Evolutionary conservation across 1,140 invertebrate species (phyloP), one percentile per base, ranked within the genome.

Genomic region (Drosophila takahashii): DNA sequence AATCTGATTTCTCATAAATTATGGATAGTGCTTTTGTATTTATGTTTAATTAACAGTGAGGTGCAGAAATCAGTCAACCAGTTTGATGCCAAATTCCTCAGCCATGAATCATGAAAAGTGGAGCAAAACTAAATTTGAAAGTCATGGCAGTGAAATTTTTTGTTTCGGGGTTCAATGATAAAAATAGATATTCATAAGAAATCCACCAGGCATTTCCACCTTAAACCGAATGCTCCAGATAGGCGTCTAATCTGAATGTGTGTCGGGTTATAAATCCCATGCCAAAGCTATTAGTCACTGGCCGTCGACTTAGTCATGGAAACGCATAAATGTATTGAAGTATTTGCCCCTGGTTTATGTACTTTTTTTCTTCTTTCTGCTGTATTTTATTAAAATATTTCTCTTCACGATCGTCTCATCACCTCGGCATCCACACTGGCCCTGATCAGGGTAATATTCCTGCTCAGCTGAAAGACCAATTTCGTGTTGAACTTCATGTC

Each of bases 401-500:
- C 26, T 13, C 26, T 5, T 48, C 57, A 70, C 34, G 65, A 36
- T 34, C 73, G 73, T 36, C 73, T 58, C 62, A 77, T 54, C 50
- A 77, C 73, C 73, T 77, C 73, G 51, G 73, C 73, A 66, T 77
- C 62, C 53, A 77, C 73, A 22, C 72, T 77, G 54, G 72, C 73
- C 54, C 62, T 47, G 54, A 77, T 67, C 72, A 76, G 48, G 37
- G 48, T 22, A 27, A 42, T 48, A 42, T 54, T 75, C 44, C 41
- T 54, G 48, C 32, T 36, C 37, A 47, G 52, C 64, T 67, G 64
- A 29, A 76, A 67, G 34, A 32, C 37, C 73, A 76, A 36, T 50
- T 79, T 79, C 22, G 58, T 66, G 69, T 81, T 85, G 73, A 77
- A 84, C 57, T 70, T 81, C 70, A 86, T 81, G 58, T 86, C 81